A percentile compares a stretch with the other conserved stretches of the same genome.
phyloP scores from a whole-genome alignment of 2,888 invertebrate species.

The Strigamia maritima region DNA sequence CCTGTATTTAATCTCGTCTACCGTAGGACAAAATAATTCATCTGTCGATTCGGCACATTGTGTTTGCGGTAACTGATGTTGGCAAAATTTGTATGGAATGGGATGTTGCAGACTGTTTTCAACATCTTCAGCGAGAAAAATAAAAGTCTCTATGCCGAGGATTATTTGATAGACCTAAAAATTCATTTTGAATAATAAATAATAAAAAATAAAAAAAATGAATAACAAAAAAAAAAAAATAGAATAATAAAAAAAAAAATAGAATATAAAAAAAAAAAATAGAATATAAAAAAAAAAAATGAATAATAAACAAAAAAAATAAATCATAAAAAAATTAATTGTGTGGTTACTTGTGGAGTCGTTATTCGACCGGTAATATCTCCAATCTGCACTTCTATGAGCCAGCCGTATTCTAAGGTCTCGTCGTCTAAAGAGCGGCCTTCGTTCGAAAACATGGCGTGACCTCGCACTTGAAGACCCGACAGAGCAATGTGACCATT shows the following conservation, averaged over 20 bases:
- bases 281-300: conserved; percentile 1
- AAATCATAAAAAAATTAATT: no score
- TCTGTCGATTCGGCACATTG: conserved; percentile 57
- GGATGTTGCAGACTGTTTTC: conserved; percentile 88
- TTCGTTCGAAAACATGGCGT: conserved; percentile 93
- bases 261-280: not conserved
- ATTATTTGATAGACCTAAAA: conserved; percentile 74
- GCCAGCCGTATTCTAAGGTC: conserved; percentile 95
- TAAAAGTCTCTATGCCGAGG: conserved; percentile 81
- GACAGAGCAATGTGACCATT: conserved; percentile 83
- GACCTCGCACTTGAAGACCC: conserved; percentile 74
- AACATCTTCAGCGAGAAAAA: conserved; percentile 77
- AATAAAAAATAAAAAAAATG: not conserved
- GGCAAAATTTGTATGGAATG: conserved; percentile 59
- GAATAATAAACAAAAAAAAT: not conserved
- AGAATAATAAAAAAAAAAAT: no score
- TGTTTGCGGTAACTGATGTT: conserved; percentile 60
- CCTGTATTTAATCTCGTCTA: conserved; percentile 86
- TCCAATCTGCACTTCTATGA: conserved; percentile 89
- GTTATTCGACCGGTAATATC: conserved; percentile 74
- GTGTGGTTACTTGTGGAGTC: conserved; percentile 68
- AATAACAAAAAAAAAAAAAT: no score
- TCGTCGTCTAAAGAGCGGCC: conserved; percentile 87
- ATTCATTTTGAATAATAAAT: not conserved
- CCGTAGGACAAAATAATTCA: conserved; percentile 66